phyloP scores from a whole-genome alignment of 2,888 invertebrate species.

The Melipona beecheii region DNA sequence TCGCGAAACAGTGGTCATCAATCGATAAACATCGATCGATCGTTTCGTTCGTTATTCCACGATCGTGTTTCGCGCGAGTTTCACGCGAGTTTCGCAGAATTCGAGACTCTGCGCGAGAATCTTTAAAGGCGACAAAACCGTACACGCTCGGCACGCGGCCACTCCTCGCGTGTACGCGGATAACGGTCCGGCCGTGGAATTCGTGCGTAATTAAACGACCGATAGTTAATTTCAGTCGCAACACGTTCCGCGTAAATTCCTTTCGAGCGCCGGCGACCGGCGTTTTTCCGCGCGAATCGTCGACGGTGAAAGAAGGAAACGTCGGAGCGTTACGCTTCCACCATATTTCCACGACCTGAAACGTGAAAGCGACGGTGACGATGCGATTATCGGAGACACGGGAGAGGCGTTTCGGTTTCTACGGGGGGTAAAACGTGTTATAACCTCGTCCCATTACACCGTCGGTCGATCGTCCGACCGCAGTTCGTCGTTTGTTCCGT shows the following conservation, averaged over 20 bases:
- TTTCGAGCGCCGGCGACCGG: neutral
- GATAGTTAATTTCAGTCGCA: constrained; percentile 4
- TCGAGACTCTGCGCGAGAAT: neutral
- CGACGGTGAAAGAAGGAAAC: neutral
- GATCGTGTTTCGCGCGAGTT: neutral
- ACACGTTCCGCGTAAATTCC: neutral
- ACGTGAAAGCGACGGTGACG: constrained; percentile 72
- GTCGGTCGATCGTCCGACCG: constrained; percentile 26
- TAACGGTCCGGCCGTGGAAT: constrained; percentile 6
- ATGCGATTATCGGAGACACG: constrained; percentile 76
- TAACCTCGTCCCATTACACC: constrained; percentile 59
- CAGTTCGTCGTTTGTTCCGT: constrained; percentile 31
- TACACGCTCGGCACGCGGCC: neutral
- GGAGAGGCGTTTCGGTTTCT: constrained; percentile 81
- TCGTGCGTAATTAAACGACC: constrained; percentile 14
- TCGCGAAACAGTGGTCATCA: neutral
- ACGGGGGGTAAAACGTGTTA: constrained; percentile 75
- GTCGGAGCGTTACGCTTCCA: neutral
- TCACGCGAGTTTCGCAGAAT: neutral
- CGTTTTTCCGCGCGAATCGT: neutral
- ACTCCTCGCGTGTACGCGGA: constrained; percentile 8
- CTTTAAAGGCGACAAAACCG: neutral
- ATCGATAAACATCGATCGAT: constrained; percentile 3
- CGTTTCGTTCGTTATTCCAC: neutral
- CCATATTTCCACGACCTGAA: neutral